Base-by-base conservation (phyloP, 2,797 vertebrate genomes). In the Sebastes matsubarae region DNA sequence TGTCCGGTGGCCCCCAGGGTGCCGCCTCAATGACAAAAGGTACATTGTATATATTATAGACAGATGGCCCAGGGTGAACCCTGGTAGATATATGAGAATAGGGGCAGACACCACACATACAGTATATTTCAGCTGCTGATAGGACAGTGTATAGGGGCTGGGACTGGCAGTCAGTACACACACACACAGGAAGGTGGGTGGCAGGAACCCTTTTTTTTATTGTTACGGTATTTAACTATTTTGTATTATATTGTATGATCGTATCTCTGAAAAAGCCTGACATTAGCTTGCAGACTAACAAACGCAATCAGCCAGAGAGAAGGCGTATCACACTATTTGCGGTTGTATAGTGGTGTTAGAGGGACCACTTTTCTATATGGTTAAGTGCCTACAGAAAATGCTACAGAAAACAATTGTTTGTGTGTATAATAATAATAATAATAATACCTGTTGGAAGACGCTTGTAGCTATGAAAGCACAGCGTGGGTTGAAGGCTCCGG, bases 401-500 rank as follows among this genome's bases (percentile, higher is more conserved):
- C 38, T 8, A 9, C 29, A 42, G 1, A 34, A 59, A 65, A 63
- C 0, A 5, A 20, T 6, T 8, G 2, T 46, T 9, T 73, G 2
- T 57, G n/a, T 68, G 42, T 46, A 46, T 46, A 46, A 46, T 18
- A 46, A 46, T 46, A 42, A 42, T 18, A 46, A 46, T 18, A 18
- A 72, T 95, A 97, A 72, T 95, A 97, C 96, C 95, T 90, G 90
- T 57, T 87, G 90, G 81, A 96, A 96, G 68, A 94, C 8, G 59
- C 76, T 85, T 54, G 93, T 95, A 5, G 93, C 88, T 42, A 97
- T 93, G 87, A 94, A 95, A 74, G 95, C 93, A 77, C 96, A 97
- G 77, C 95, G 94, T 11, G 96, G 96, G 87, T 96, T 96, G 85
- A 96, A 97, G 30, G 96, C 96, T 34, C 96, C 96, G 0, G 96